These are phyloP conservation scores for Erebia palarica DNA, from an alignment of 2,888 invertebrate genomes.

Conservation along the genomic window DNA sequence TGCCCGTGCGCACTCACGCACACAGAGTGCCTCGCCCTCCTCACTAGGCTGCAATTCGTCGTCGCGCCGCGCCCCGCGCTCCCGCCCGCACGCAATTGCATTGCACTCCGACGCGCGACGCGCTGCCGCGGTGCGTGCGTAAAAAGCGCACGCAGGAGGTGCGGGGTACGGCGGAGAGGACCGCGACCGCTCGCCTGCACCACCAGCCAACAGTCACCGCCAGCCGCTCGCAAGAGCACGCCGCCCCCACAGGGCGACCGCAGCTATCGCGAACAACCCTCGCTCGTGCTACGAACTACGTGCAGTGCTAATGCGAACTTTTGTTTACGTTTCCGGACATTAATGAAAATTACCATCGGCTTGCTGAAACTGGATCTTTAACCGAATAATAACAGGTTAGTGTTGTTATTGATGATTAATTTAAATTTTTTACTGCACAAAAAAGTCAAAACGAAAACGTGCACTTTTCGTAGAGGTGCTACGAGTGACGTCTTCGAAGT, in stretches of 20 bases:
- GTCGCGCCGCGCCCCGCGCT: conserved; percentile 57
- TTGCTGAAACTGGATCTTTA: conserved; percentile 49
- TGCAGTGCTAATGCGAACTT: conserved; percentile 69
- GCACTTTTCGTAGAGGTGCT: conserved; percentile 50
- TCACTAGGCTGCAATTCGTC: conserved; percentile 80
- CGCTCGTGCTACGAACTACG: conserved; percentile 66
- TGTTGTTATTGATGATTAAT: conserved; percentile 42
- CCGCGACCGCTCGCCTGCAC: conserved; percentile 57
- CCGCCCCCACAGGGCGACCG: conserved; percentile 76
- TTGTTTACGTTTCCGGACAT: conserved; percentile 37
- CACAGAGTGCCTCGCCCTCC: conserved; percentile 68
- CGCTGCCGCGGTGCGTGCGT: conserved; percentile 70
- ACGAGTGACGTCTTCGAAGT: conserved; percentile 41
- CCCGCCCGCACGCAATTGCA: conserved; percentile 79
- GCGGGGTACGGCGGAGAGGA: conserved; percentile 64
- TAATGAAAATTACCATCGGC: conserved; percentile 37
- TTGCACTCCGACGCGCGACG: conserved; percentile 65
- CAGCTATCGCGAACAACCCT: conserved; percentile 65
- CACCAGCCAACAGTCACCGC: conserved; percentile 74
- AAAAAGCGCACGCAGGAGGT: conserved; percentile 80
- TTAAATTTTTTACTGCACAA: conserved; percentile 29
- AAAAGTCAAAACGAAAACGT: conserved; percentile 14
- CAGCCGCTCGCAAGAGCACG: conserved; percentile 75
- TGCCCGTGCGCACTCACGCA: conserved; percentile 70
- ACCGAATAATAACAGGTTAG: conserved; percentile 50